Conservation (phyloP, 2,888 invertebrate species). For the Tipula unca region DNA sequence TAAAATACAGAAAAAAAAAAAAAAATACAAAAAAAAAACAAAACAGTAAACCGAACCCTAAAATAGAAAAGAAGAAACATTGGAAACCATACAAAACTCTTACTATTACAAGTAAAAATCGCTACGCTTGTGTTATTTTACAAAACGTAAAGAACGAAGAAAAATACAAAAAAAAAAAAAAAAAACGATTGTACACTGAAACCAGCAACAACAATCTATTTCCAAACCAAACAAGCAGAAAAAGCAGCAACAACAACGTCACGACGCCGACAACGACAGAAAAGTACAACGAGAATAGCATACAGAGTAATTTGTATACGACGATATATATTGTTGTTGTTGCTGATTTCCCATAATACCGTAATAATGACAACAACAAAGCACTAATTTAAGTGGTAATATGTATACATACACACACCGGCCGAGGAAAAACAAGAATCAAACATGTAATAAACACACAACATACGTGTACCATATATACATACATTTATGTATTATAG, state of each 20-base stretch:
- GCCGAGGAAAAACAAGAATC: slow-evolving; percentile 2
- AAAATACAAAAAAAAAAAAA: background rate
- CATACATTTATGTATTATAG: too few relatives aligned
- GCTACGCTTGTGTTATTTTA: slow-evolving; percentile 19
- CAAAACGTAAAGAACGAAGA: slow-evolving; percentile 9
- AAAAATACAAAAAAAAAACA: background rate
- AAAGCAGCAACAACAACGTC: slow-evolving; percentile 1
- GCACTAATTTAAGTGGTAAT: slow-evolving; percentile 3
- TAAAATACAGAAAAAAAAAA: background rate
- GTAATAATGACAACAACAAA: background rate
- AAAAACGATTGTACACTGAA: background rate
- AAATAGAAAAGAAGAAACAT: slow-evolving; percentile 14
- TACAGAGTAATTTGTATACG: background rate
- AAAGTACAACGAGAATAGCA: slow-evolving; percentile 14
- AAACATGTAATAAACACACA: background rate
- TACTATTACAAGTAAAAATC: slow-evolving; percentile 17
- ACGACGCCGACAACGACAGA: slow-evolving; percentile 14
- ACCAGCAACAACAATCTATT: background rate
- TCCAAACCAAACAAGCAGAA: slow-evolving; percentile 14
- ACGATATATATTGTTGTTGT: background rate
- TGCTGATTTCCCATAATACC: background rate
- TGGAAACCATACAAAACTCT: slow-evolving; percentile 14
- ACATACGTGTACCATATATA: background rate
- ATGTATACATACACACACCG: slow-evolving; percentile 1
- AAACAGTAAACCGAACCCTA: background rate